Conservation (phyloP, 2,888 invertebrate genomes). For the Nowickia ferox region DNA sequence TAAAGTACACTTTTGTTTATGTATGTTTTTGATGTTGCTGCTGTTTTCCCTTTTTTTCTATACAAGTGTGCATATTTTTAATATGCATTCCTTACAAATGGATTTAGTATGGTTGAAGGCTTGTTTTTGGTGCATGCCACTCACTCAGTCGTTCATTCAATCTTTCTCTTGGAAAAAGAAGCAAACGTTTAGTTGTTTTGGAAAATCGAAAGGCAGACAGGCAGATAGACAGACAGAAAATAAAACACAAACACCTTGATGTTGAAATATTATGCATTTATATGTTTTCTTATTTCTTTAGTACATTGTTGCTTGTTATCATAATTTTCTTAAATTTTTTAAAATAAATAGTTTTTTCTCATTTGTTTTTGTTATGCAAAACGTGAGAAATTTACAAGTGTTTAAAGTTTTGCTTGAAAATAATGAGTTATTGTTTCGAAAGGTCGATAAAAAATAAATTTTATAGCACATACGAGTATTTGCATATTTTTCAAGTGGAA, state of each 20-base stretch:
- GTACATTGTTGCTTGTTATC: neutral
- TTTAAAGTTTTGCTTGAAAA: constrained; percentile 10
- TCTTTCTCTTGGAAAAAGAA: neutral
- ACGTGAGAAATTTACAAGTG: constrained; percentile 61
- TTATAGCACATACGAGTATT: neutral
- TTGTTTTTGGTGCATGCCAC: constrained; percentile 58
- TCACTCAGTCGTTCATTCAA: constrained; percentile 5
- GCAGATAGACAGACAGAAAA: constrained; percentile 14
- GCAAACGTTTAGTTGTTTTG: neutral
- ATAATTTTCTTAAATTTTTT: constrained; percentile 16
- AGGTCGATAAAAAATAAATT: constrained; percentile 2
- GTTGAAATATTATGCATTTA: constrained; percentile 49
- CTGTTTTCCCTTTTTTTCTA: neutral
- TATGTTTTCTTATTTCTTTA: neutral
- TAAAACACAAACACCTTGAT: constrained; percentile 49
- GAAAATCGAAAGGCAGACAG: neutral
- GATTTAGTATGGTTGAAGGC: neutral
- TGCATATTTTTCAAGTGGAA: neutral
- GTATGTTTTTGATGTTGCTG: constrained; percentile 13
- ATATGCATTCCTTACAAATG: constrained; percentile 47
- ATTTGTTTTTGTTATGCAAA: neutral
- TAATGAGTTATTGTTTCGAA: constrained; percentile 32
- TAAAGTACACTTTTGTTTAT: constrained; percentile 58
- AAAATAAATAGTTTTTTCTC: neutral
- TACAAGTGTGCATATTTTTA: constrained; percentile 16